Percentiles rank a stretch among this genome's conserved stretches.
Evolutionary conservation across 2,797 vertebrate species (phyloP).

Genomic region (Brachymystax lenok): DNA sequence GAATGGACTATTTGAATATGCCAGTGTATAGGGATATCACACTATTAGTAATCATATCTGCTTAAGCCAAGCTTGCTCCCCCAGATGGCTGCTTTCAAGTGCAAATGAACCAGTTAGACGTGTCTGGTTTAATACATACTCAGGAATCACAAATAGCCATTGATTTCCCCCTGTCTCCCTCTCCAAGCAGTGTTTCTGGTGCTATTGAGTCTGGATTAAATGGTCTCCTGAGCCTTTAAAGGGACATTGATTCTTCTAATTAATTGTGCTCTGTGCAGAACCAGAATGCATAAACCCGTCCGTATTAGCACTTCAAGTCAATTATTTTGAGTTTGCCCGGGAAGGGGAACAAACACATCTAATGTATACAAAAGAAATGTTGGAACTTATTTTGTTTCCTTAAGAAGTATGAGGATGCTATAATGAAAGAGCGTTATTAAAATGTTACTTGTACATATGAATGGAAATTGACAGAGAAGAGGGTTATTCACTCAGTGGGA

Average conservation of each 20-base stretch:
- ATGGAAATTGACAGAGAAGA: conserved; percentile 47
- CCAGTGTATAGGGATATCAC: conserved; percentile 98
- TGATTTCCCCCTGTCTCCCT: conserved; percentile 84
- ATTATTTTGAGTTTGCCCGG: conserved; percentile 85
- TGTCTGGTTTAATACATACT: conserved; percentile 99
- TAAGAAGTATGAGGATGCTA: conserved; percentile 73
- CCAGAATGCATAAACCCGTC: conserved; percentile 88
- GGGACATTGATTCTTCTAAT: conserved; percentile 99
- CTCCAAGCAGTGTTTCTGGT: conserved; percentile 97
- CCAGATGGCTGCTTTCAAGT: conserved; percentile 99
- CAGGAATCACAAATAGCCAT: conserved; percentile 99
- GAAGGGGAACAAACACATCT: conserved; percentile 77
- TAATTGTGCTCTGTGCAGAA: conserved; percentile 92
- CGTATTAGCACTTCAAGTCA: conserved; percentile 87
- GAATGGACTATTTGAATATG: conserved; percentile 95
- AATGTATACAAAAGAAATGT: conserved; percentile 75
- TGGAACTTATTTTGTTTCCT: conserved; percentile 78
- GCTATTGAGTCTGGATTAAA: conserved; percentile 99
- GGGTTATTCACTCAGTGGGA: conserved; percentile 43
- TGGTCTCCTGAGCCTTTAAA: conserved; percentile 99
- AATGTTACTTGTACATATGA: conserved; percentile 51
- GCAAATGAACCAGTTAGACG: conserved; percentile 99
- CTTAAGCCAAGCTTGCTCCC: conserved; percentile 99
- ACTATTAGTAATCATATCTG: conserved; percentile 99
- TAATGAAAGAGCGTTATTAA: conserved; percentile 72